These are phyloP conservation scores for Adelges cooleyi DNA, from an alignment of 1,140 invertebrate species.

Conservation along the genomic window DNA sequence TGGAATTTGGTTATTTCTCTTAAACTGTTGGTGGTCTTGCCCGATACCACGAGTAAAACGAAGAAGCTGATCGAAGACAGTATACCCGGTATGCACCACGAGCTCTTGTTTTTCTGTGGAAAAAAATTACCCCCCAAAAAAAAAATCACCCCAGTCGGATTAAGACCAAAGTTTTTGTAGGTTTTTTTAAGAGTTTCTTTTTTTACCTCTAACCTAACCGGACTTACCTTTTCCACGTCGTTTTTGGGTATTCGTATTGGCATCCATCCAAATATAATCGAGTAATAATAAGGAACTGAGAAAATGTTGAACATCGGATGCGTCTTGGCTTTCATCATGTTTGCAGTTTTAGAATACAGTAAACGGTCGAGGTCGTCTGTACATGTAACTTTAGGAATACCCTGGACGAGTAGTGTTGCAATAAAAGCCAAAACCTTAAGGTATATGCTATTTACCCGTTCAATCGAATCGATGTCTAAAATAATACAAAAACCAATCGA, in stretches of 20 bases:
- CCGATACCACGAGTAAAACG: neutral
- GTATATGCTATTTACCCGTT: too few relatives aligned
- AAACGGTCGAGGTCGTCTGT: too few relatives aligned
- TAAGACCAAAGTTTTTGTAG: too few relatives aligned
- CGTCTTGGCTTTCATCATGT: neutral
- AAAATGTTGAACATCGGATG: conserved; percentile 16
- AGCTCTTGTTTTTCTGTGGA: neutral
- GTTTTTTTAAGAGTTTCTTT: neutral
- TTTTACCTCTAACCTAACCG: neutral
- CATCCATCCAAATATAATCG: conserved; percentile 27
- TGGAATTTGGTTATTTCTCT: neutral
- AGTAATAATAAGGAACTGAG: conserved; percentile 19
- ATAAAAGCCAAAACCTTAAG: too few relatives aligned
- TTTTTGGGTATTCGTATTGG: conserved; percentile 20
- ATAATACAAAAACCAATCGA: too few relatives aligned
- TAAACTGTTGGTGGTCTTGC: neutral
- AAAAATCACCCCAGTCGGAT: too few relatives aligned
- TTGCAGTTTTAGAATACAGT: neutral
- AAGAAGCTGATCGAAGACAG: neutral
- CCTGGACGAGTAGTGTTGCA: too few relatives aligned
- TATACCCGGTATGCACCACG: neutral
- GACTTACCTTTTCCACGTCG: neutral
- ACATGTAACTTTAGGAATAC: too few relatives aligned
- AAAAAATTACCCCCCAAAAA: too few relatives aligned
- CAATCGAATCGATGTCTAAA: too few relatives aligned